Evolutionary conservation across 2,888 invertebrate species (phyloP).

Genomic region (Drosophila quasianomalipes): DNA sequence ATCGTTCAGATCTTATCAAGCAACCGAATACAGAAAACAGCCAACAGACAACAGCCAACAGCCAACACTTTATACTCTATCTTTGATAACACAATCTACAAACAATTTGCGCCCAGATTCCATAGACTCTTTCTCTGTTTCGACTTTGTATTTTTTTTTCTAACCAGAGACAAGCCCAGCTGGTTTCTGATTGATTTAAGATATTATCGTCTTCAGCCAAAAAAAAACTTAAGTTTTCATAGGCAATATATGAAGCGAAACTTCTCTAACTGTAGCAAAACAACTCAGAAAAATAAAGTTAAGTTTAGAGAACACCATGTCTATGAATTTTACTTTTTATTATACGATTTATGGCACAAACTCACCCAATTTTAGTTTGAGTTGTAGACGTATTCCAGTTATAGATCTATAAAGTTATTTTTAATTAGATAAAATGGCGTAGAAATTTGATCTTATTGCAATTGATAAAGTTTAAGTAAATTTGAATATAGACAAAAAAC

Average conservation of each 20-base stretch:
- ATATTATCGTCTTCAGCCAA: not conserved
- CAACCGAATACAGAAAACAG: slow-evolving; percentile 27
- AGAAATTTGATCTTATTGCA: not conserved
- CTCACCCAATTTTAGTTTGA: not conserved
- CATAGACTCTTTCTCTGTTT: slow-evolving; percentile 6
- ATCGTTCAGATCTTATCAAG: slow-evolving; percentile 55
- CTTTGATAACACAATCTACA: slow-evolving; percentile 12
- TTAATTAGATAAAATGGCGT: too few species aligned
- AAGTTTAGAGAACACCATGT: not conserved
- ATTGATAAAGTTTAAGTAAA: not conserved
- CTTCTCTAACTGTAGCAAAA: not conserved
- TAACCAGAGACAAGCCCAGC: slow-evolving; percentile 1
- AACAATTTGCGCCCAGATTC: slow-evolving; percentile 32
- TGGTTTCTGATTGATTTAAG: not conserved
- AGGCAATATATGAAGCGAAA: not conserved
- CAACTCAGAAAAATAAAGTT: not conserved
- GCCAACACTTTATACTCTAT: slow-evolving; percentile 35
- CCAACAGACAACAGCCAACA: slow-evolving; percentile 17
- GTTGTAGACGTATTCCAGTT: not conserved
- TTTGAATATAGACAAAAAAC: not conserved
- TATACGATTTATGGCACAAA: not conserved
- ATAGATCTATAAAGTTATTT: not conserved
- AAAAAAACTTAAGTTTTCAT: not conserved
- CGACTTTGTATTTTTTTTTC: not conserved
- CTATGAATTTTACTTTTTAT: not conserved